phyloP scores from a whole-genome alignment of 2,113 vertebrate genomes.

The Cyanoramphus novaezelandiae region DNA sequence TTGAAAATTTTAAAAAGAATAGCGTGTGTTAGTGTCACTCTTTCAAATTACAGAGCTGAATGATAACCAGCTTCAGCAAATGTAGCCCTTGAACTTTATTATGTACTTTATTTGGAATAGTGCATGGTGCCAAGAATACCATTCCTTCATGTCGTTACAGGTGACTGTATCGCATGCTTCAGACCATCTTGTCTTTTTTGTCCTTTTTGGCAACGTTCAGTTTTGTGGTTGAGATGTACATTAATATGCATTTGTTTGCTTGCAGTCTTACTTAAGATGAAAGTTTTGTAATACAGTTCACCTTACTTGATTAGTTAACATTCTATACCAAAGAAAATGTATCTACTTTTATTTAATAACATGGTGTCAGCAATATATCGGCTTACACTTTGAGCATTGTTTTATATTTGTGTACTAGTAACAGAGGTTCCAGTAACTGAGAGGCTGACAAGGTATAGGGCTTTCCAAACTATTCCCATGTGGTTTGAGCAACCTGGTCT shows the following conservation, averaged over 20 bases:
- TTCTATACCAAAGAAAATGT: not conserved
- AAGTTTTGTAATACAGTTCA: not conserved
- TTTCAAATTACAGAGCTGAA: not conserved
- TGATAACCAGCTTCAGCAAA: not conserved
- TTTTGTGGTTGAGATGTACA: not conserved
- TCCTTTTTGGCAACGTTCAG: not conserved
- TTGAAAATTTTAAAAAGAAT: not conserved
- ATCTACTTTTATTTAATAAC: not conserved
- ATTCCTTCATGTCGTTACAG: accelerated
- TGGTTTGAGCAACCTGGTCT: not conserved
- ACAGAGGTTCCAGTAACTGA: not conserved
- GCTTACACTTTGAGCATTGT: not conserved
- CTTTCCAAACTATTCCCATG: not conserved
- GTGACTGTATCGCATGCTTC: accelerated
- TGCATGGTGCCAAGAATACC: not conserved
- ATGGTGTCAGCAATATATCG: not conserved
- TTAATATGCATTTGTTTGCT: not conserved
- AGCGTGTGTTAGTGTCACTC: not conserved
- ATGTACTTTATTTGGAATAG: not conserved
- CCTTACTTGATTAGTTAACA: not conserved
- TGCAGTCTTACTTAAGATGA: not conserved
- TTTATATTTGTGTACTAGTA: not conserved
- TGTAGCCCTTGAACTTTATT: not conserved
- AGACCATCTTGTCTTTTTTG: not conserved
- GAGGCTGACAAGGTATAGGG: not conserved